phyloP scores from a whole-genome alignment of 2,888 invertebrate species.

The Malachius bipustulatus region DNA sequence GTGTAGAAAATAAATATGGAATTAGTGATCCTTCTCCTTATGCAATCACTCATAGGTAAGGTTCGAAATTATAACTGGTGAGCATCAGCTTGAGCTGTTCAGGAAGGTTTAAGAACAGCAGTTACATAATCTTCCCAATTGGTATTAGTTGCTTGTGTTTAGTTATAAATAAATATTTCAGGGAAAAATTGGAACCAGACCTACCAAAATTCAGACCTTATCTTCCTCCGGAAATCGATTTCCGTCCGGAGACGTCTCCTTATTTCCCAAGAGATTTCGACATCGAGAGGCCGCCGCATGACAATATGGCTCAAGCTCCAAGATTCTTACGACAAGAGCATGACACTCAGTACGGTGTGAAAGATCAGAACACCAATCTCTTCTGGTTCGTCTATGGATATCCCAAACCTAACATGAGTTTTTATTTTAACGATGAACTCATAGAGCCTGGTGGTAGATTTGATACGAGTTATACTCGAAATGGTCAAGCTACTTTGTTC shows the following conservation, averaged over 20 bases:
- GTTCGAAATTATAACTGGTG: too few species aligned
- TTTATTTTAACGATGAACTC: slow-evolving; percentile 72
- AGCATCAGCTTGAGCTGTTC: too few species aligned
- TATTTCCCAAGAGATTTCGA: slow-evolving; percentile 90
- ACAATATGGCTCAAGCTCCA: slow-evolving; percentile 72
- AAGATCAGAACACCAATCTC: slow-evolving; percentile 79
- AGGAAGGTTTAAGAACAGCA: too few species aligned
- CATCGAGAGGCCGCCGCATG: slow-evolving; percentile 75
- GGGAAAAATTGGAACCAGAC: slow-evolving; percentile 66
- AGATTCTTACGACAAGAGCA: slow-evolving; percentile 78
- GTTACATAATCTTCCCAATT: too few species aligned
- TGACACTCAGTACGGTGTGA: slow-evolving; percentile 83
- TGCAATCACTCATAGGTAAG: slow-evolving; percentile 62
- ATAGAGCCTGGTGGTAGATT: slow-evolving; percentile 76
- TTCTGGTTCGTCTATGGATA: slow-evolving; percentile 94
- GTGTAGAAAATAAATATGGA: slow-evolving; percentile 94
- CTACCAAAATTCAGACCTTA: slow-evolving; percentile 70
- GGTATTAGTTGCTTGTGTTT: neutral
- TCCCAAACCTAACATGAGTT: slow-evolving; percentile 88
- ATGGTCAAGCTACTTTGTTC: slow-evolving; percentile 81
- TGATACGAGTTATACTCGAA: slow-evolving; percentile 77
- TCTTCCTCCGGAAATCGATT: slow-evolving; percentile 67
- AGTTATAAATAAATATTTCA: slow-evolving; percentile 29
- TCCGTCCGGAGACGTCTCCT: slow-evolving; percentile 72
- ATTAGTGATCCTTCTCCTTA: slow-evolving; percentile 93